Evolutionary conservation across 2,113 vertebrate genomes (phyloP), one percentile per base, ranked within the genome.

Genomic region (Echinops telfairi): DNA sequence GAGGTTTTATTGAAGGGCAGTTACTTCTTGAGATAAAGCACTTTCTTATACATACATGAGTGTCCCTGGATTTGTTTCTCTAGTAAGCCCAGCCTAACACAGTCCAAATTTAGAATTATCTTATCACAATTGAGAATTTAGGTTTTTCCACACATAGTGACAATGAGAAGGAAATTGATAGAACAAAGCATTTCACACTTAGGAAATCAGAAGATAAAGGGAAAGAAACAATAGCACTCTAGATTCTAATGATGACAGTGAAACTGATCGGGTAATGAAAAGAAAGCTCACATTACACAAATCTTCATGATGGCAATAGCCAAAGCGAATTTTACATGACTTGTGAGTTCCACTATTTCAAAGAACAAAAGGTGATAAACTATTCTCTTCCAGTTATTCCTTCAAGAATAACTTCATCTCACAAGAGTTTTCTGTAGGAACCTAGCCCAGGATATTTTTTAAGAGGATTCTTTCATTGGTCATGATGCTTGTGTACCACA

Each of bases 131-230:
- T 17, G 25, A 23, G 43, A 93, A 47, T 85, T 81, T 8, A 43
- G 57, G 31, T 80, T 70, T 60, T 70, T 36, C 20, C 19, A 83
- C 6, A 12, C n/a, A 31, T 53, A 85, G 36, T 60, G 25, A 22
- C 25, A 88, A 93, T 47, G 86, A 83, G 53, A 83, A 86, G 22
- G 88, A 84, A 93, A 58, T 17, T 84, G 27, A 47, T 20, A 58
- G 7, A 31, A 5, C 23, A 84, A n/a, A 23, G 60, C 11, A 33
- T 58, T 71, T 93, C 33, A 75, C 33, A 53, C 20, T 71, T 73
- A 73, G 15, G 22, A 3, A 82, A 82, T 22, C 60, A 62, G n/a
- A 85, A 77, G 27, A 57, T 12, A n/a, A 85, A 91, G 75, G 1
- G 29, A 88, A 58, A 85, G 7, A 84, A 95, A 73, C 20, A n/a